Evolutionary conservation across 1,140 invertebrate species (phyloP), one percentile per base, ranked within the genome.

Genomic region (Achatina immaculata): DNA sequence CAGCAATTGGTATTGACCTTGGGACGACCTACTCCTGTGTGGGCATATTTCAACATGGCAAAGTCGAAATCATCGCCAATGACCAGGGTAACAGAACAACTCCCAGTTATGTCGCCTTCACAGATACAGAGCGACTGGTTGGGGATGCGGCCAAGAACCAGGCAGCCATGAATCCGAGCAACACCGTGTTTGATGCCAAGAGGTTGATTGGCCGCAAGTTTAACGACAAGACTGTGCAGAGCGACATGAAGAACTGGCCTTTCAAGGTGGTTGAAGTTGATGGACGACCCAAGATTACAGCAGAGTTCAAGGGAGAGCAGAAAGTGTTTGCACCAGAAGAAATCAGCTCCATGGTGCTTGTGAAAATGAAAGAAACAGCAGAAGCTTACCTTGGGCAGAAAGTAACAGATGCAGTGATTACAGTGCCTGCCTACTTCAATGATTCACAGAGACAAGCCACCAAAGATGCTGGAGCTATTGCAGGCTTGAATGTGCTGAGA

Each of bases 41-140:
- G 58, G 58, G 58, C 16, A 28, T 93, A 92, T 83, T 93, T 91
- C 34, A 93, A 86, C 83, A 87, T 88, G 43, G 93, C 68, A 69
- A 69, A 19, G 68, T 69, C 1, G 68, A 69, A 38, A 69, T 69
- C 36, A 69, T 69, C 38, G 93, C 97, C 86, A 98, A 98, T 90
- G 97, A 98, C 92, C 97, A 99, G 91, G 97, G 97, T 90, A 99
- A 99, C 93, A 93, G 97, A 88, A 99, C 97, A 48, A 99, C 97
- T 78, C 97, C 97, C 76, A 97, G 95, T 79, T 99, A 98, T 94
- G 97, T 99, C 68, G 97, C 97, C 81, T 99, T 99, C 93, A 98
- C 96, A 73, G 68, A 69, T 19, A 42, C 68, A 2, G 68, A 69
- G 24, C 36, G 68, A 9, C 31, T 69, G 68, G 68, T 97, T 81